Percentiles rank a stretch among this genome's conserved stretches.
Evolutionary conservation across 2,888 invertebrate species (phyloP).

Genomic region (Chrysolina americana): DNA sequence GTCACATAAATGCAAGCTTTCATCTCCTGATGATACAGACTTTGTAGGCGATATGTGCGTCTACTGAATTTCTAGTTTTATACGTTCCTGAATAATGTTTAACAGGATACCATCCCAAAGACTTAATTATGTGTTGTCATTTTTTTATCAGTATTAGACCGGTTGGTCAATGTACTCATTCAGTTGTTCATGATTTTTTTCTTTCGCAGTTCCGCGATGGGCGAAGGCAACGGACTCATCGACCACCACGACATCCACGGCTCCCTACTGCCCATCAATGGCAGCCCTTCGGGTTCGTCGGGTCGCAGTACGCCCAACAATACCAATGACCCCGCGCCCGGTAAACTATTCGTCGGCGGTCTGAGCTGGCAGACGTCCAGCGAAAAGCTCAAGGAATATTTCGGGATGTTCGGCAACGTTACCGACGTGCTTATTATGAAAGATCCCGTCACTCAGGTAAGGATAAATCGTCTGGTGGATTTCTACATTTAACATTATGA

Average conservation of each 20-base stretch:
- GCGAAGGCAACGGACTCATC: constrained; percentile 69
- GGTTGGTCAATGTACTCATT: no score
- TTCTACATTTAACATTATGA: background rate
- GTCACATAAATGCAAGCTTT: no score
- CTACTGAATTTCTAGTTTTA: no score
- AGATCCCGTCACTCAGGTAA: constrained; percentile 93
- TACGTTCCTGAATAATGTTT: no score
- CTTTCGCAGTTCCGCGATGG: constrained; percentile 71
- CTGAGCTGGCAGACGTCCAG: constrained; percentile 95
- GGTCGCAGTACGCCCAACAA: constrained; percentile 82
- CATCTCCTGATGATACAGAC: no score
- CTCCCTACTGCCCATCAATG: constrained; percentile 64
- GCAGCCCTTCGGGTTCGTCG: constrained; percentile 77
- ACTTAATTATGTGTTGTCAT: no score
- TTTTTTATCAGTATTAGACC: no score
- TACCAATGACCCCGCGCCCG: constrained; percentile 81
- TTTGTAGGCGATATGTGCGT: no score
- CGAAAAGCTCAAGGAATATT: constrained; percentile 93
- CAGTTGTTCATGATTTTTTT: constrained; percentile 47
- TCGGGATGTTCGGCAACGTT: constrained; percentile 92
- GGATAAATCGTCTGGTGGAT: constrained; percentile 39
- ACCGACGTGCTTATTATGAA: constrained; percentile 95
- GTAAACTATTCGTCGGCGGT: constrained; percentile 92
- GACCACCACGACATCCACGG: constrained; percentile 72
- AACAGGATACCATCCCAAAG: no score